Base-by-base conservation (phyloP, 2,113 vertebrate genomes). In the Nothocercus nigrocapillus region DNA sequence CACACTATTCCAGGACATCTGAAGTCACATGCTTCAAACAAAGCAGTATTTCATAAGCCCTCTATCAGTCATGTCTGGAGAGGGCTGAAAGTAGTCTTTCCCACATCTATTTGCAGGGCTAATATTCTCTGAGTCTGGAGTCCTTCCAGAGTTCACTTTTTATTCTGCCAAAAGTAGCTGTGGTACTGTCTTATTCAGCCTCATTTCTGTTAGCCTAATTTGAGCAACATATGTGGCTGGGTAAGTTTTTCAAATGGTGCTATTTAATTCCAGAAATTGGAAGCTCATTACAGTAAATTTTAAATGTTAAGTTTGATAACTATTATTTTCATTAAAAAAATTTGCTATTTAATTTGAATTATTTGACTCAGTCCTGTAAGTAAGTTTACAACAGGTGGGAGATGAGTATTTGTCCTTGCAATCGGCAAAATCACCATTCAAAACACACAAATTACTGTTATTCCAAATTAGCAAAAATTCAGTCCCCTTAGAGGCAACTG, bases 91-190 rank as follows among this genome's bases (percentile, higher is more conserved):
- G 22, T 36, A 91, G 28, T 19, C 40, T 85, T 96, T 96, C 84
- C 87, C 93, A 92, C 73, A 94, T 93, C 22, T 89, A 84, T 87
- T 94, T 94, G 38, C 34, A 76, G 62, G 38, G 27, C 16, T 64
- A 81, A 81, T 92, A 70, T 49, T 74, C n/a, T 87, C 56, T 89
- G 30, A 56, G 34, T 53, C 81, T 93, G 93, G 74, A 79, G 27
- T 68, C 90, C 17, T 84, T 92, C 73, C 85, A 92, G 76, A 77
- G 13, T 28, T 92, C 36, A 22, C 42, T 78, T 88, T 81, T 85
- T 66, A 34, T 88, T 91, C 91, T 74, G 40, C 21, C 51, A 85
- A 74, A 89, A 90, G 38, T 59, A 77, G 30, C 79, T 88, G 13
- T 40, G 30, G 40, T 25, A 56, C 40, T 86, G 24, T 54, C 12